phyloP scores from a whole-genome alignment of 2,888 invertebrate genomes.

The Diaperis boleti region DNA sequence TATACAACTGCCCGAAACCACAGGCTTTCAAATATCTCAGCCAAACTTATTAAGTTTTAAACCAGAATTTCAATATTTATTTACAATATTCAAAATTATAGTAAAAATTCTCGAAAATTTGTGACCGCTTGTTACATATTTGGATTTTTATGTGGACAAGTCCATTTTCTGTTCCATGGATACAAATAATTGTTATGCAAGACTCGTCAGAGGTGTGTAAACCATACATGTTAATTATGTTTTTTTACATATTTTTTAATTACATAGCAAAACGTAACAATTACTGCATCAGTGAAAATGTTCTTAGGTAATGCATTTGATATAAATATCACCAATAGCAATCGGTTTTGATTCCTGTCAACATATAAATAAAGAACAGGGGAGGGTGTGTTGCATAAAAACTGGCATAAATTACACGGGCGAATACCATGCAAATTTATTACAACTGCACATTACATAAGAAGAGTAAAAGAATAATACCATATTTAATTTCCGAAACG shows the following conservation, averaged over 20 bases:
- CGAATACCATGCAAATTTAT: slow-evolving; percentile 15
- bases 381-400: slow-evolving; percentile 29
- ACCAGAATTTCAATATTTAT: too few relatives aligned
- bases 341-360: slow-evolving; percentile 14
- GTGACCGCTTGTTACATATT: too few relatives aligned
- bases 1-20: too few relatives aligned
- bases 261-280: slow-evolving; percentile 6
- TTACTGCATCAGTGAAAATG: slow-evolving; percentile 10
- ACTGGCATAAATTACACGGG: slow-evolving; percentile 9
- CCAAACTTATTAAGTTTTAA: too few relatives aligned
- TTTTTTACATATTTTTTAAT: slow-evolving; percentile 28
- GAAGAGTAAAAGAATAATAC: slow-evolving; percentile 6
- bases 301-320: slow-evolving; percentile 26
- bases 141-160: too few relatives aligned
- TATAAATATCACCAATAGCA: slow-evolving; percentile 10
- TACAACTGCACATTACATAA: slow-evolving; percentile 8
- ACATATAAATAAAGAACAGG: slow-evolving; percentile 7
- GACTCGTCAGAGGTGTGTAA: slow-evolving; percentile 1
- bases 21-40: too few relatives aligned
- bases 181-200: slow-evolving; percentile 5
- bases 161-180: too few relatives aligned
- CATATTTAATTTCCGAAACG: slow-evolving; percentile 18
- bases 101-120: too few relatives aligned
- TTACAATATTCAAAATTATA: too few relatives aligned
- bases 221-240: slow-evolving; percentile 7